Conservation (phyloP, 1,140 invertebrate species). For the Eriocheir sinensis region DNA sequence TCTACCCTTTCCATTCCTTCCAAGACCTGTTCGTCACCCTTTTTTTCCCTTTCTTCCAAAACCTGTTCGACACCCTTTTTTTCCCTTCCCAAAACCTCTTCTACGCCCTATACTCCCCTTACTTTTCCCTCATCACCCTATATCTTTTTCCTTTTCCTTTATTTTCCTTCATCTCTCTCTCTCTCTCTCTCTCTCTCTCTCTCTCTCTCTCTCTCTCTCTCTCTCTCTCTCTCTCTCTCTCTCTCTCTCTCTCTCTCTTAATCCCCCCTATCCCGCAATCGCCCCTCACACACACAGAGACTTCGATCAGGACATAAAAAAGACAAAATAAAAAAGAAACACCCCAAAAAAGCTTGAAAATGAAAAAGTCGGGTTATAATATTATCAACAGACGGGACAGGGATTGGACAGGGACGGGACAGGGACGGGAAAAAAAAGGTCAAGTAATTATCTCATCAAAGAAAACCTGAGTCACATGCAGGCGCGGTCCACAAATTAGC, state of each 20-base stretch:
- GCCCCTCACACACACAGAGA: too few relatives aligned
- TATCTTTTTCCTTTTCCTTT: background rate
- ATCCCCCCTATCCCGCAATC: background rate
- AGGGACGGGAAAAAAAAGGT: too few relatives aligned
- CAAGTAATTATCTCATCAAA: conserved; percentile 9
- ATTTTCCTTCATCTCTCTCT: background rate
- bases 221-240: background rate
- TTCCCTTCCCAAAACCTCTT: background rate
- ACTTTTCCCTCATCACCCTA: background rate
- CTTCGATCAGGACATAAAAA: too few relatives aligned
- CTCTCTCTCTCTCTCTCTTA: background rate
- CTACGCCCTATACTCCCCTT: background rate
- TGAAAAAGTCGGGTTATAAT: too few relatives aligned
- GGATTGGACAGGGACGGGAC: too few relatives aligned
- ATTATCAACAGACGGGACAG: too few relatives aligned
- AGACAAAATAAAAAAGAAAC: background rate
- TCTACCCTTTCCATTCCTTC: too few relatives aligned
- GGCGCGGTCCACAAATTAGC: background rate
- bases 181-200: background rate
- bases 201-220: background rate
- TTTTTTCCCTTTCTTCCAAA: too few relatives aligned
- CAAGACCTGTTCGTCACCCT: too few relatives aligned
- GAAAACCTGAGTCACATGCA: background rate
- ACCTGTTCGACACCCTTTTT: background rate
- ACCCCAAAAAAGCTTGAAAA: too few relatives aligned